These are phyloP conservation scores for Dipodomys merriami DNA, from an alignment of 2,113 vertebrate genomes.

Conservation along the genomic window DNA sequence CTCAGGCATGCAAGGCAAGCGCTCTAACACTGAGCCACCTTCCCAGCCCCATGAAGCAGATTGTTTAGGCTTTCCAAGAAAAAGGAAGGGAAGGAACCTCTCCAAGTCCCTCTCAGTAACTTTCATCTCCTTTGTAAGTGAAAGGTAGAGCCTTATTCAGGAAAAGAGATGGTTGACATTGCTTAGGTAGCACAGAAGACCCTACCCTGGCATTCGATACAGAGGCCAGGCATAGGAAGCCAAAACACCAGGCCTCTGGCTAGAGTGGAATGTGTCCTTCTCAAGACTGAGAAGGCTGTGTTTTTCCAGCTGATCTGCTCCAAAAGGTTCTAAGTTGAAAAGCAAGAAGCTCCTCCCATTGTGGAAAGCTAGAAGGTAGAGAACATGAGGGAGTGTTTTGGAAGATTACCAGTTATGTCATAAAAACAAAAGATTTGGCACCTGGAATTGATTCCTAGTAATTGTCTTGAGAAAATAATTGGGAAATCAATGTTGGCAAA, in stretches of 20 bases:
- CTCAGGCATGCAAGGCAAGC: too few relatives aligned
- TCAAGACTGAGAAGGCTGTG: not conserved
- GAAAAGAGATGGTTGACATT: not conserved
- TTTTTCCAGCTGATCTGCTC: slow-evolving; percentile 29
- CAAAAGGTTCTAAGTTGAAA: not conserved
- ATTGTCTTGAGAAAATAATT: slow-evolving; percentile 27
- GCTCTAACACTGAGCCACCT: too few relatives aligned
- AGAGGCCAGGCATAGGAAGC: not conserved
- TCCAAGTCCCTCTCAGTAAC: not conserved
- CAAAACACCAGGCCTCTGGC: not conserved
- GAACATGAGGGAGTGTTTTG: not conserved
- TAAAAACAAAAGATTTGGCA: not conserved
- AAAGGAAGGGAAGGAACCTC: not conserved
- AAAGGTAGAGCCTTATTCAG: not conserved
- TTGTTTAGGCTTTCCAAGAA: not conserved
- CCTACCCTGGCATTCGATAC: not conserved
- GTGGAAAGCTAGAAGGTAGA: not conserved
- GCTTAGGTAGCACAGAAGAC: not conserved
- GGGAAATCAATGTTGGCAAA: not conserved
- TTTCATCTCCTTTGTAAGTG: not conserved
- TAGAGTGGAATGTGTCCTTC: not conserved
- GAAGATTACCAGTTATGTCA: not conserved
- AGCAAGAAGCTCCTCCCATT: not conserved
- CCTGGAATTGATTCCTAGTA: not conserved
- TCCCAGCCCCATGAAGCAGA: too few relatives aligned